Conservation (phyloP, 1,140 invertebrate genomes). For the Panonychus citri region DNA sequence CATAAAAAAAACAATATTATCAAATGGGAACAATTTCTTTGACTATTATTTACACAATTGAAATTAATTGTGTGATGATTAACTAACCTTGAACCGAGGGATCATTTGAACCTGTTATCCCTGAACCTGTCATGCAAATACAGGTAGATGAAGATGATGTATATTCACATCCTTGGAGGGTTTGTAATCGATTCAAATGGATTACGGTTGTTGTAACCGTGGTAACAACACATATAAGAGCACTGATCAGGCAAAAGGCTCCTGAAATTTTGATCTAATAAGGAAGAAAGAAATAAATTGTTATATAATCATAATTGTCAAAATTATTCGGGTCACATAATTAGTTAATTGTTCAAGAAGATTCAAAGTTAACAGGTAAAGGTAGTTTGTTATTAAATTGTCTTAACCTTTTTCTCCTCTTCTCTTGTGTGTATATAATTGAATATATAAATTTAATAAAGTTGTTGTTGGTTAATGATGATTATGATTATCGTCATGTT, state of each 20-base stretch:
- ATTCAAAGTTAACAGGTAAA: neutral
- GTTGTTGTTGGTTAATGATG: neutral
- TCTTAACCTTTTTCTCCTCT: no score
- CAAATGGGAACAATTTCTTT: no score
- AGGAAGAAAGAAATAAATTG: slow-evolving; percentile 1
- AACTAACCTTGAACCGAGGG: no score
- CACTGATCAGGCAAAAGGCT: slow-evolving; percentile 53
- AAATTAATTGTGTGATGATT: no score
- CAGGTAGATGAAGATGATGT: slow-evolving; percentile 47
- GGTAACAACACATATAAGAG: slow-evolving; percentile 53
- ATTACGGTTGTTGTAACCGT: slow-evolving; percentile 77
- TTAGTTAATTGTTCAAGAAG: no score
- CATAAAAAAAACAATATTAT: no score
- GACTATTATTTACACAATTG: no score
- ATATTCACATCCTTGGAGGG: slow-evolving; percentile 59
- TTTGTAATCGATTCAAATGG: slow-evolving; percentile 70
- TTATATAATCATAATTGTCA: neutral
- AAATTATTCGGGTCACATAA: no score
- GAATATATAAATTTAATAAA: no score
- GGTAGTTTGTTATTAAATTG: neutral
- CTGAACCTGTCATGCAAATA: slow-evolving; percentile 28
- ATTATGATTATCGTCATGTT: no score
- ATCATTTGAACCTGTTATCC: slow-evolving; percentile 15
- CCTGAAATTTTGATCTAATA: slow-evolving; percentile 58
- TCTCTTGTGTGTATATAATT: no score